Evolutionary conservation across 2,888 invertebrate species (phyloP), one percentile per base, ranked within the genome.

Genomic region (Chrysolina americana): DNA sequence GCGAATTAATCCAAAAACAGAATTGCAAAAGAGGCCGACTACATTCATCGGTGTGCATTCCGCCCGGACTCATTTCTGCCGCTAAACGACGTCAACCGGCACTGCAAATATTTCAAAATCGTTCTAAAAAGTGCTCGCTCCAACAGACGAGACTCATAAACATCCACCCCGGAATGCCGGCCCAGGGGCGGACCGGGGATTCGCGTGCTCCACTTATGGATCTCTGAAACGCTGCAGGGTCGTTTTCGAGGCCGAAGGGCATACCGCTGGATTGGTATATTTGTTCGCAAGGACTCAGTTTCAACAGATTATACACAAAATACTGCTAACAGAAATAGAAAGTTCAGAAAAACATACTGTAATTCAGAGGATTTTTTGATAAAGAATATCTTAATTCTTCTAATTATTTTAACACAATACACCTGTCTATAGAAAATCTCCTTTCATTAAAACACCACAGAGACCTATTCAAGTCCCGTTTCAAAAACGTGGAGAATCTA

Each of bases 1-100:
- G 85, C 84, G 87, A 87, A 87, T 87, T 87, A 87, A 87, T 87
- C 86, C 86, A 87, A 87, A 87, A 87, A 87, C 85, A 86, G 87
- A 83, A 84, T 84, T 82, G 85, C 84, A 85, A 87, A 87, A 85
- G 85, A 84, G 81, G 83, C 86, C 87, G 87, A 85, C 86, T 81
- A 81, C 85, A 84, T 84, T 83, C 84, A 81, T 81, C 81, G 81
- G 81, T 59, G 41, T 23, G 68, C 85, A 86, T 86, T 86, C 86
- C 86, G 83, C 76, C 79, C 82, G 83, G 79, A 85, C 85, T 85
- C 87, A 86, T 87, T 86, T 86, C 85, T 83, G 84, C 86, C 86
- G 86, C 85, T 86, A 86, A 87, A 87, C 86, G 86, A 87, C 86
- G 84, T 86, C 87, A 83, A 82, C 81, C 84, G 81, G 83, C 84